Base-by-base conservation (phyloP, 2,797 vertebrate species). In the Fundulus diaphanus region DNA sequence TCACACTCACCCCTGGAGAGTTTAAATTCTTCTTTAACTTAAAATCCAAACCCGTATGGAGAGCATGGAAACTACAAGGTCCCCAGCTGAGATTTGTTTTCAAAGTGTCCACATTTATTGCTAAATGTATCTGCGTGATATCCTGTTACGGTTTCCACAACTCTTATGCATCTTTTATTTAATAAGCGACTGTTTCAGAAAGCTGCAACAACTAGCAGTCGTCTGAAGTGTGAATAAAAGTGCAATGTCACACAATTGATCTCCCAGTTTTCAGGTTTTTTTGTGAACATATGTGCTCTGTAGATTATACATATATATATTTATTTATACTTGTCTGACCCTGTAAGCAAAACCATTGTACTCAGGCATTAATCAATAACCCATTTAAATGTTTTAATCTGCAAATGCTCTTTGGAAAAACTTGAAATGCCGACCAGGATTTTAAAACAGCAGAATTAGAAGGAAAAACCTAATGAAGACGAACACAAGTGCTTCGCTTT, bases 301-400 rank as follows among this genome's bases (percentile, higher is more conserved):
- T 16, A 52, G 20, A 56, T 6, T 22, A 13, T 29, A 29, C 42
- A 5, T 13, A 20, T n/a, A 51, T n/a, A 11, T 27, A 0, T 15
- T 6, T n/a, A n/a, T n/a, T 31, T 15, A 61, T 8, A 63, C 22
- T 11, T 24, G 31, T 73, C 24, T 9, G 15, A 27, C 37, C 63
- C 72, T 68, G 37, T 63, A 68, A 75, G 71, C 37, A 68, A 33
- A 37, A 73, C 18, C 40, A 13, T 59, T 42, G 9, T 3, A 37
- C 57, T 71, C 46, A 73, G 61, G 44, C 65, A 59, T n/a, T 46
- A 54, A 88, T 79, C 66, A 72, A 54, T 79, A 4, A 49, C 44
- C 74, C 59, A 35, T 77, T 83, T 72, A 78, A 79, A 63, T 66
- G 68, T 73, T 42, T 73, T 40, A 49, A 20, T 52, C 61, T 79